Conservation (phyloP, 2,113 vertebrate genomes). For the Oreochromis tanganicae region DNA sequence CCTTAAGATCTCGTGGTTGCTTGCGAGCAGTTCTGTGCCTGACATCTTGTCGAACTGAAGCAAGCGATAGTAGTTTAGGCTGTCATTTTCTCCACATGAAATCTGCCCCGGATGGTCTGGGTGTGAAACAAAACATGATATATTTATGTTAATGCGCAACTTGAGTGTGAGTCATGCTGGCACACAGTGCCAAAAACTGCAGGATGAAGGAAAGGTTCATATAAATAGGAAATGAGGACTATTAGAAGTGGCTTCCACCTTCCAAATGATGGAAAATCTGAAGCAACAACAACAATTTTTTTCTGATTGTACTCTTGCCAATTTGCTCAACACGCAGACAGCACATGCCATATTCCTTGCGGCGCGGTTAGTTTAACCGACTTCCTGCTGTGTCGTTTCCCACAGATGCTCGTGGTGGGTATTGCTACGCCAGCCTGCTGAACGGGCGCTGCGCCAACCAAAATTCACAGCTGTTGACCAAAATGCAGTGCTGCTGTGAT, state of each 20-base stretch:
- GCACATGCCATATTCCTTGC: not conserved
- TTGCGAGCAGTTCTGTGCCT: not conserved
- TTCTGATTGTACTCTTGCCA: slow-evolving; percentile 14
- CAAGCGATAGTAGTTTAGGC: not conserved
- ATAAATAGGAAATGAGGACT: slow-evolving; percentile 38
- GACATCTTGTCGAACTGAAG: slow-evolving; percentile 16
- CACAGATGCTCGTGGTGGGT: slow-evolving; percentile 86
- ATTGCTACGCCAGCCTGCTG: slow-evolving; percentile 82
- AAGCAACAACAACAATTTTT: not conserved
- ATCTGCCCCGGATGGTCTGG: not conserved
- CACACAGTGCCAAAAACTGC: slow-evolving; percentile 37
- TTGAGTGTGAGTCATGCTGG: slow-evolving; percentile 31
- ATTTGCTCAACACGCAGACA: slow-evolving; percentile 8
- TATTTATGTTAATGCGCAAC: slow-evolving; percentile 43
- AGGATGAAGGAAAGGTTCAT: slow-evolving; percentile 35
- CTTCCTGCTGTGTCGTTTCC: slow-evolving; percentile 23
- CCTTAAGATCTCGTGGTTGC: not conserved
- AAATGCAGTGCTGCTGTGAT: slow-evolving; percentile 91
- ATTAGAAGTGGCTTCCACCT: slow-evolving; percentile 23
- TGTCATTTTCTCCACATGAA: slow-evolving; percentile 13
- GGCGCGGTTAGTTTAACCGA: not conserved
- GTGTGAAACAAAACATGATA: slow-evolving; percentile 40
- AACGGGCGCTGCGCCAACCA: slow-evolving; percentile 87
- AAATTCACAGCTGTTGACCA: slow-evolving; percentile 82
- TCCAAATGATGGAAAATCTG: slow-evolving; percentile 40